Percentiles rank a stretch among this genome's conserved stretches.
These are phyloP conservation scores for Choloepus didactylus DNA, from an alignment of 2,797 vertebrate genomes.

Conservation along the genomic window DNA sequence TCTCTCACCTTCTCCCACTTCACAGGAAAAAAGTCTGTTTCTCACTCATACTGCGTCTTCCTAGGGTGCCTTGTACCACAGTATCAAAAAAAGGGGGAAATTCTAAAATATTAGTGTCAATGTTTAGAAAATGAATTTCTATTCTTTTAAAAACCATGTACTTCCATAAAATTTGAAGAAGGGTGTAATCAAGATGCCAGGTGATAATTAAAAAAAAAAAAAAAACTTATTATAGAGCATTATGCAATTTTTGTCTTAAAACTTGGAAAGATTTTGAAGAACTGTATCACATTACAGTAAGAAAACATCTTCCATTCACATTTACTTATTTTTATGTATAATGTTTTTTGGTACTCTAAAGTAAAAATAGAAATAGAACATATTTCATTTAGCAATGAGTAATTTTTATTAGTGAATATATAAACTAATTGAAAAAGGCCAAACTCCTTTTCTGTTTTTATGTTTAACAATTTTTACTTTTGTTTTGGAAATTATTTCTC, in stretches of 20 bases:
- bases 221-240: constrained; percentile 4
- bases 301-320: background rate
- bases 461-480: background rate
- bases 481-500: constrained; percentile 16
- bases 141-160: background rate
- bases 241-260: background rate
- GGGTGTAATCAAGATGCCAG: background rate
- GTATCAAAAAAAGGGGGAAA: background rate
- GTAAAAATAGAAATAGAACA: constrained; percentile 30
- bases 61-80: background rate
- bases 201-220: background rate
- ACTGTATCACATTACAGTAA: background rate
- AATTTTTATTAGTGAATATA: background rate
- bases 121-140: constrained; percentile 30
- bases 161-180: constrained; percentile 30
- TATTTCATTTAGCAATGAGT: constrained; percentile 21
- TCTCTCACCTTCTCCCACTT: background rate
- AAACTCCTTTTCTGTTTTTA: background rate
- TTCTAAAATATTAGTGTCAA: background rate
- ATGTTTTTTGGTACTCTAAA: background rate
- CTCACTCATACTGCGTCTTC: background rate
- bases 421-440: background rate
- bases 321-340: constrained; percentile 21
- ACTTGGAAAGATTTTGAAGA: constrained; percentile 37
- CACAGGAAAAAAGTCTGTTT: background rate